Conservation (phyloP, 2,113 vertebrate species). For the Vombatus ursinus region DNA sequence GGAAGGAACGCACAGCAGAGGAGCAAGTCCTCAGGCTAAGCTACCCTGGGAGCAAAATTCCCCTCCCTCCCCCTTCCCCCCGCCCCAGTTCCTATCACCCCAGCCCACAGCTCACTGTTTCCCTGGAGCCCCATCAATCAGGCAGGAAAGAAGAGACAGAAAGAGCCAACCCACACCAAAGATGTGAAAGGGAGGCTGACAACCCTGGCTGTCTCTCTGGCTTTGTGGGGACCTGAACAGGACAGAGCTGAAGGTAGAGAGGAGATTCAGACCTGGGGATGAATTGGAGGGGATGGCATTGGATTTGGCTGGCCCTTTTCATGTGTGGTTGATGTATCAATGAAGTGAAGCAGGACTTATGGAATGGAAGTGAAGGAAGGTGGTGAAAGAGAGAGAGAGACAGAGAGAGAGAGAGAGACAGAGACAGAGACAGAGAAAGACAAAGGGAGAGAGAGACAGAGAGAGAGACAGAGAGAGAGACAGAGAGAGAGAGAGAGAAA, state of each 20-base stretch:
- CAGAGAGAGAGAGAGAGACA: too few relatives aligned
- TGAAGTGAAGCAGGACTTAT: too few relatives aligned
- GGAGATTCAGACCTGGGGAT: not conserved
- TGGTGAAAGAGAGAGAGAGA: too few relatives aligned
- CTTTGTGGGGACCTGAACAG: not conserved
- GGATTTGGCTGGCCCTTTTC: not conserved
- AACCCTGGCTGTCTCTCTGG: not conserved
- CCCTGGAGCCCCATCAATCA: slow-evolving; percentile 2
- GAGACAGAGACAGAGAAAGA: too few relatives aligned
- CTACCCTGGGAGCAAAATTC: not conserved
- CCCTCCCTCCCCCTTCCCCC: not conserved
- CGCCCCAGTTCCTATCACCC: not conserved
- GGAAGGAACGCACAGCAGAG: not conserved
- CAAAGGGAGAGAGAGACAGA: too few relatives aligned
- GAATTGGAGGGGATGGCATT: not conserved
- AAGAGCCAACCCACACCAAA: not conserved
- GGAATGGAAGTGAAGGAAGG: too few relatives aligned
- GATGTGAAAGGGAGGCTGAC: not conserved
- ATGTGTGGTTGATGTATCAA: too few relatives aligned
- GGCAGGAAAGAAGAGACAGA: not conserved
- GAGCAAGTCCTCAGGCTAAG: not conserved
- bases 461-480: too few relatives aligned
- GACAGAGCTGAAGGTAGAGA: not conserved
- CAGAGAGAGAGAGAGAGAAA: too few relatives aligned
- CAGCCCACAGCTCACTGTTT: not conserved